These are phyloP conservation scores for Panurus biarmicus DNA, from an alignment of 2,113 vertebrate species.

Conservation along the genomic window DNA sequence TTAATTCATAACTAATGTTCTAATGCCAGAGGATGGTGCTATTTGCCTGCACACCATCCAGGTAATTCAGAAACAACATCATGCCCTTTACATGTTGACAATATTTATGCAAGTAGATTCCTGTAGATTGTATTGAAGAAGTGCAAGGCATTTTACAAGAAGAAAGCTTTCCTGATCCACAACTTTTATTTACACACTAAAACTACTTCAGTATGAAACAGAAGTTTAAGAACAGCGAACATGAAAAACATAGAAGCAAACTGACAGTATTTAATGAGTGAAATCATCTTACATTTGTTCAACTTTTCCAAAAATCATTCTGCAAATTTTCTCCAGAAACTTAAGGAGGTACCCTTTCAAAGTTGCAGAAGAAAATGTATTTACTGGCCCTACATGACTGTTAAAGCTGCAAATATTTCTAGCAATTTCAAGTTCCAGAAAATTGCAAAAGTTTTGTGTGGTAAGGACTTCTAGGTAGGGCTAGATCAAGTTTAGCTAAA, in stretches of 20 bases:
- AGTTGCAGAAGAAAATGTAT: neutral
- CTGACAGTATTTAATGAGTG: neutral
- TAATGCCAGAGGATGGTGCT: slow-evolving; percentile 59
- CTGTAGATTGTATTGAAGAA: neutral
- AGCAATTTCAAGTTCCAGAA: neutral
- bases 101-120: neutral
- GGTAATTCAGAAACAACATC: neutral
- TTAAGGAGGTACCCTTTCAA: neutral
- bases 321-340: neutral
- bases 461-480: neutral
- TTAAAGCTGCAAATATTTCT: neutral
- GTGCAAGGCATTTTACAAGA: neutral
- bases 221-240: neutral
- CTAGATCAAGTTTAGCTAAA: neutral
- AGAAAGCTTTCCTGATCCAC: neutral
- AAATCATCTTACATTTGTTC: neutral
- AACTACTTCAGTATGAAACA: neutral
- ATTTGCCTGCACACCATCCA: neutral
- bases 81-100: rapidly evolving
- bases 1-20: neutral
- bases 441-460: neutral
- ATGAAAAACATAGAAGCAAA: neutral
- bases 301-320: neutral
- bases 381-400: neutral
- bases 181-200: neutral